Conservation (phyloP, 2,888 invertebrate genomes). For the Harpalus rufipes region DNA sequence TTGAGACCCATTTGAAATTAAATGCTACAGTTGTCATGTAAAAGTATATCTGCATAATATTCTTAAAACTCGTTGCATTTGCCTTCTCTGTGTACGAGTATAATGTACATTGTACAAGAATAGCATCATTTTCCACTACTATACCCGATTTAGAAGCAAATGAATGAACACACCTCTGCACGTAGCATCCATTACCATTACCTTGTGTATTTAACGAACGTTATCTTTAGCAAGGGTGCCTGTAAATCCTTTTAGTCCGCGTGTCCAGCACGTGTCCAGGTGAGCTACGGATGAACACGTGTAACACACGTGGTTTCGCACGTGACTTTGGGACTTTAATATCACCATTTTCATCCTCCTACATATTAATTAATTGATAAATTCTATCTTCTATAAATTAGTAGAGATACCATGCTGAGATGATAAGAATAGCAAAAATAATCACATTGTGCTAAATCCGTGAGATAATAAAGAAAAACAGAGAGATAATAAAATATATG, state of each 20-base stretch:
- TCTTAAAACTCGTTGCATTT: too few species aligned
- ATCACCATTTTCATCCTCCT: not conserved
- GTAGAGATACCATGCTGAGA: too few species aligned
- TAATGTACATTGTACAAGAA: too few species aligned
- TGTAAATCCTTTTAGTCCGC: conserved; percentile 11
- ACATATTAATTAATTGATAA: not conserved
- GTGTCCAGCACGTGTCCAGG: conserved; percentile 56
- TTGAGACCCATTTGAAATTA: too few species aligned
- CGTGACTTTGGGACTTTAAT: conserved; percentile 10
- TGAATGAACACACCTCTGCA: not conserved
- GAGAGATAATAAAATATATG: too few species aligned
- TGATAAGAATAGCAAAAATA: too few species aligned
- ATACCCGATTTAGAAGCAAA: not conserved
- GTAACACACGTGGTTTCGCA: conserved; percentile 31
- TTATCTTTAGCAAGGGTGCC: not conserved
- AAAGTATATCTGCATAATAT: too few species aligned
- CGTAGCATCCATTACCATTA: not conserved
- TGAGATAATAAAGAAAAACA: too few species aligned
- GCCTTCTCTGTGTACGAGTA: too few species aligned
- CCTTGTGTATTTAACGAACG: not conserved
- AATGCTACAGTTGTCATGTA: too few species aligned
- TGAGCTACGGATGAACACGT: conserved; percentile 25
- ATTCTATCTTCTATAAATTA: too few species aligned
- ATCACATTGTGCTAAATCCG: too few species aligned
- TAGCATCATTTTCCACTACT: not conserved